A percentile compares a stretch with the other conserved stretches of the same genome.
Evolutionary conservation across 2,888 invertebrate species (phyloP).

Genomic region (Seladonia tumulorum): DNA sequence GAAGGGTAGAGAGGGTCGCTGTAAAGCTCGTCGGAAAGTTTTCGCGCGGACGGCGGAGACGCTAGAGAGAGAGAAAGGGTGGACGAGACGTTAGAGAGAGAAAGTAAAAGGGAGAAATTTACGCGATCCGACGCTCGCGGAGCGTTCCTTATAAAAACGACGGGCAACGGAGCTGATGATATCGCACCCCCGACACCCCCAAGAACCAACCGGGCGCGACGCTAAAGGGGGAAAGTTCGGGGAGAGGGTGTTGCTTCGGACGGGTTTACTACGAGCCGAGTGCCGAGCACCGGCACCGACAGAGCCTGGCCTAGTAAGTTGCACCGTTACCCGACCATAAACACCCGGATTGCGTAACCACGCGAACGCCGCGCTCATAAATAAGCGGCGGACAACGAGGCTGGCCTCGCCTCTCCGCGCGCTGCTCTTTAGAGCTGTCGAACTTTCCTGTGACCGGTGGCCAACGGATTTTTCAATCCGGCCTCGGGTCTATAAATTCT

Average conservation of each 20-base stretch:
- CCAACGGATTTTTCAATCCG: neutral
- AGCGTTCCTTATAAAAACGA: constrained; percentile 39
- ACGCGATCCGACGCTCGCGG: constrained; percentile 33
- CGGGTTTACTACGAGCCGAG: constrained; percentile 31
- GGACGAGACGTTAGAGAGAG: constrained; percentile 3
- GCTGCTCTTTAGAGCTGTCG: neutral
- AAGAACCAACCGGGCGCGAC: neutral
- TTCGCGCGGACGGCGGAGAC: constrained; percentile 4
- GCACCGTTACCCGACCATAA: constrained; percentile 61
- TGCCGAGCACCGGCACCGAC: neutral
- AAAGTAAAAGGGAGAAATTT: constrained; percentile 39
- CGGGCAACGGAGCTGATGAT: constrained; percentile 32
- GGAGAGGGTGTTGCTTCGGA: constrained; percentile 16
- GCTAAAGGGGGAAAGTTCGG: constrained; percentile 38
- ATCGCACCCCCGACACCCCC: constrained; percentile 23
- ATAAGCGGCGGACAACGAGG: constrained; percentile 33
- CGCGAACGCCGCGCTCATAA: constrained; percentile 62
- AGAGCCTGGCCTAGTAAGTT: constrained; percentile 54
- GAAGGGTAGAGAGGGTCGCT: neutral
- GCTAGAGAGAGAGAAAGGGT: constrained; percentile 4
- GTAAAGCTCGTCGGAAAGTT: constrained; percentile 49
- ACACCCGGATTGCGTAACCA: constrained; percentile 64
- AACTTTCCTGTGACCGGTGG: neutral
- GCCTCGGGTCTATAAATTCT: neutral
- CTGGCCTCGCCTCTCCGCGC: neutral